These are phyloP conservation scores for Aphaenogaster ashmeadi DNA, from an alignment of 1,140 invertebrate genomes.

Conservation along the genomic window DNA sequence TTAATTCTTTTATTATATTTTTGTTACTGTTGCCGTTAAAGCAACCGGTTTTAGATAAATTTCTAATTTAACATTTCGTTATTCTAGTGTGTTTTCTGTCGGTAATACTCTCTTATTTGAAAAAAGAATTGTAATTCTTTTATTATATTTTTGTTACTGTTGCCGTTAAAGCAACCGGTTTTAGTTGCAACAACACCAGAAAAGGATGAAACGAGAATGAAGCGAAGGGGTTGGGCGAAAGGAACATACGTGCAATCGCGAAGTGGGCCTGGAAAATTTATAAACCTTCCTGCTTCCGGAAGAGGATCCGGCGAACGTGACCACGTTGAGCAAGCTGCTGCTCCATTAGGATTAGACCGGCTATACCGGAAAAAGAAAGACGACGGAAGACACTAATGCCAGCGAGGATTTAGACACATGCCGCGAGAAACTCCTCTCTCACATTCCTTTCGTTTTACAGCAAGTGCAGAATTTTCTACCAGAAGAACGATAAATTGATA, in stretches of 20 bases:
- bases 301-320: conserved; percentile 56
- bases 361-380: conserved; percentile 51
- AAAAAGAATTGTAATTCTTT: background rate
- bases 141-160: background rate
- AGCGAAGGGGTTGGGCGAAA: background rate
- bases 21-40: background rate
- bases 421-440: background rate
- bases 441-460: conserved; percentile 23
- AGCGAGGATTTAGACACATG: conserved; percentile 52
- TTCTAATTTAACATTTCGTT: background rate
- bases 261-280: conserved; percentile 51
- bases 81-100: too few species aligned
- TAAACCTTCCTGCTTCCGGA: conserved; percentile 54
- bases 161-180: background rate
- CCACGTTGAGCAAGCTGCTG: conserved; percentile 61
- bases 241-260: conserved; percentile 24
- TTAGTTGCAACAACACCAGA: background rate
- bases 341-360: conserved; percentile 59
- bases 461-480: conserved; percentile 24
- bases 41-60: background rate
- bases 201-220: background rate
- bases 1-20: background rate
- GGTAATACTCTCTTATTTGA: background rate
- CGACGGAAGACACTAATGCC: conserved; percentile 34
- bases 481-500: conserved; percentile 44